Percentiles rank a stretch among this genome's conserved stretches.
These are phyloP conservation scores for Stigmatopora argus DNA, from an alignment of 2,113 vertebrate species.

Conservation along the genomic window DNA sequence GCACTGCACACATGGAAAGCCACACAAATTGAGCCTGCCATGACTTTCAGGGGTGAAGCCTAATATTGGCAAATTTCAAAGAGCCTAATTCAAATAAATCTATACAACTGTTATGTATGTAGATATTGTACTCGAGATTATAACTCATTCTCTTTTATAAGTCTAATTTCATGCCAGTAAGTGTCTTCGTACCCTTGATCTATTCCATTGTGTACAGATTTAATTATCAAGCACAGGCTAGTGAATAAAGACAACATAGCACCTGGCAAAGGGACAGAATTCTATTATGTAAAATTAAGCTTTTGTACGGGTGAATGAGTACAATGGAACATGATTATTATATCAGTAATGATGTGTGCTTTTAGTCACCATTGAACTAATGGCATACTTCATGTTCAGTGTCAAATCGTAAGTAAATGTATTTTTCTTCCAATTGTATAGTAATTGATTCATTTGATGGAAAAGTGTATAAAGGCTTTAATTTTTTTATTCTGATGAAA, in stretches of 20 bases:
- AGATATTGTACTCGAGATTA: background rate
- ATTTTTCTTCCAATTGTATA: background rate
- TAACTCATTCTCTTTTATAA: background rate
- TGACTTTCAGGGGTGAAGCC: background rate
- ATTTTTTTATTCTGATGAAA: background rate
- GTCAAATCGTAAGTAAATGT: background rate
- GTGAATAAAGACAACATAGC: background rate
- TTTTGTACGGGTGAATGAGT: background rate
- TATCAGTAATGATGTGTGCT: background rate
- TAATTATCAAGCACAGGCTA: background rate
- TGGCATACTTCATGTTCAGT: background rate
- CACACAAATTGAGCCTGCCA: background rate
- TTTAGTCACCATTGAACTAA: background rate
- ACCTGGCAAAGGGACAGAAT: background rate
- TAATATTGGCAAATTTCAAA: background rate
- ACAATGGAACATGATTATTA: background rate
- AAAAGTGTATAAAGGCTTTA: background rate
- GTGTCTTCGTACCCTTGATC: conserved; percentile 6
- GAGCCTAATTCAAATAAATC: conserved; percentile 1
- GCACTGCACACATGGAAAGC: background rate
- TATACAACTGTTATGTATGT: background rate
- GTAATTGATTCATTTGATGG: background rate
- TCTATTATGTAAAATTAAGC: background rate
- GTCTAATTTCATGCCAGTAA: conserved; percentile 4
- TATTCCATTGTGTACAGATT: background rate